phyloP scores from a whole-genome alignment of 2,113 vertebrate genomes.

The Recurvirostra avosetta region DNA sequence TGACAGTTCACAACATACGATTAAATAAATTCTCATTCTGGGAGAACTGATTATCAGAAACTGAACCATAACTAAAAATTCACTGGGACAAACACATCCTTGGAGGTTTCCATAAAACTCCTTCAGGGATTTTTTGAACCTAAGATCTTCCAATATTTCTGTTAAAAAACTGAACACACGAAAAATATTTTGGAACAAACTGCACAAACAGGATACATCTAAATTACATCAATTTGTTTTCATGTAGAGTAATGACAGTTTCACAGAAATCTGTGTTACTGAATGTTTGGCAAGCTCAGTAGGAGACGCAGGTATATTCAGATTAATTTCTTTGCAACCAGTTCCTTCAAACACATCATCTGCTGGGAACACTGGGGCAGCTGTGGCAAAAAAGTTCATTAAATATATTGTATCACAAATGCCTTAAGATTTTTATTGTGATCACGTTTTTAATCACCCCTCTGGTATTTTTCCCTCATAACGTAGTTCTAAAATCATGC shows the following conservation, averaged over 20 bases:
- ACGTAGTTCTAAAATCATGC: neutral
- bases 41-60: neutral
- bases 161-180: neutral
- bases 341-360: constrained; percentile 18
- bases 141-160: neutral
- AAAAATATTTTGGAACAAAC: neutral
- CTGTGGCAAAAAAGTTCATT: neutral
- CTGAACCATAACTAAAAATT: neutral
- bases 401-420: neutral
- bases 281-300: neutral
- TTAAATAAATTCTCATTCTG: neutral
- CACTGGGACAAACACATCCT: neutral
- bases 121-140: neutral
- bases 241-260: neutral
- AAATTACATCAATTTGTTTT: neutral
- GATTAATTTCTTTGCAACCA: neutral
- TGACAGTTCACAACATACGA: neutral
- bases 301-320: constrained; percentile 21
- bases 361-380: neutral
- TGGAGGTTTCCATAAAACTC: neutral
- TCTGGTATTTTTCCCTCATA: neutral
- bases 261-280: neutral
- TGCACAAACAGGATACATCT: neutral
- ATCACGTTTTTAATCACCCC: constrained; percentile 5
- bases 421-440: neutral